phyloP scores from a whole-genome alignment of 2,113 vertebrate species.

The Scomber japonicus region DNA sequence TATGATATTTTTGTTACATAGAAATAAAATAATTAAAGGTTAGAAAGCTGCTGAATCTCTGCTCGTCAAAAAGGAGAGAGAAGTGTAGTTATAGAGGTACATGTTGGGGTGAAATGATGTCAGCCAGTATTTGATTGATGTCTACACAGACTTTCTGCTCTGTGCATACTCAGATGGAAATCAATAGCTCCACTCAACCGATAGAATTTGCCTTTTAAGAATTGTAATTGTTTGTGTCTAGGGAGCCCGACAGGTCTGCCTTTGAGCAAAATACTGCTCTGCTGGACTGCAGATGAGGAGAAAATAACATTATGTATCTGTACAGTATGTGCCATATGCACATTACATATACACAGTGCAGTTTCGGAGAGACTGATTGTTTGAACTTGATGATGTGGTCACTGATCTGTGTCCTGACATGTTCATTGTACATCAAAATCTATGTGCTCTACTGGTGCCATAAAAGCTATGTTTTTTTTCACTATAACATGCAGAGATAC shows the following conservation, averaged over 20 bases:
- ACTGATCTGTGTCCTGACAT: conserved; percentile 66
- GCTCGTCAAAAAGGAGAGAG: conserved; percentile 40
- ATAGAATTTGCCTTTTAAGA: conserved; percentile 72
- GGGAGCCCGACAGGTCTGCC: conserved; percentile 41
- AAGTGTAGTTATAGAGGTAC: conserved; percentile 24
- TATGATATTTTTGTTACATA: conserved; percentile 46
- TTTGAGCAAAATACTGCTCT: conserved; percentile 45
- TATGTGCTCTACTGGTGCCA: conserved; percentile 56
- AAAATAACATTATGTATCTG: conserved; percentile 37
- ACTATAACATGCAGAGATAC: conserved; percentile 42
- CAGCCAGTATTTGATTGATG: conserved; percentile 64
- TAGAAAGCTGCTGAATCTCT: conserved; percentile 38
- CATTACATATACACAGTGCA: conserved; percentile 27
- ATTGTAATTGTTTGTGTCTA: conserved; percentile 65
- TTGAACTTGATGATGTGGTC: conserved; percentile 48
- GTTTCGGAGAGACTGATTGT: conserved; percentile 43
- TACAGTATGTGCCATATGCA: conserved; percentile 41
- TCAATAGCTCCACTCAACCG: conserved; percentile 69
- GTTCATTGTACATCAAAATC: conserved; percentile 46
- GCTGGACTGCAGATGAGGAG: conserved; percentile 64
- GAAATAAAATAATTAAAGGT: not conserved
- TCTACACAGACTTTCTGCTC: conserved; percentile 55
- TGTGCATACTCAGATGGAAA: conserved; percentile 68
- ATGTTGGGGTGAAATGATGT: conserved; percentile 55
- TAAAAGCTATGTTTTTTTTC: conserved; percentile 46